Evolutionary conservation across 2,888 invertebrate species (phyloP), one percentile per base, ranked within the genome.

Genomic region (Drosophila atripex): DNA sequence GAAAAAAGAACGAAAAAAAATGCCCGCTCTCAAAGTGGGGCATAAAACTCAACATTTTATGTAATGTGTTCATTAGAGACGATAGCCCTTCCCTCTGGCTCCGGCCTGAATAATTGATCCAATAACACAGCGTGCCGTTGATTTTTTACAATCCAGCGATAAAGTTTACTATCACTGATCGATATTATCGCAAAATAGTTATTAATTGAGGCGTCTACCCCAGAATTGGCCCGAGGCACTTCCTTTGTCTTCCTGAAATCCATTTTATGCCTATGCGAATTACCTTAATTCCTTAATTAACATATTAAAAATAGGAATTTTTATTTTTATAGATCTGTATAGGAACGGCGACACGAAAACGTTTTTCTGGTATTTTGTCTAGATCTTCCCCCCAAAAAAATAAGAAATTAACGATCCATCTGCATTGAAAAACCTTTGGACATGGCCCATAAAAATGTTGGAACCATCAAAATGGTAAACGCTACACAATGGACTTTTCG

Each of bases 141-240:
- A 82, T 86, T 86, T 82, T 64, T 82, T 86, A 82, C 80, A 86
- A 83, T 82, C 86, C 59, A 46, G 56, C 86, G 76, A 80, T 82
- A 86, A 83, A 82, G 66, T 86, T 80, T 77, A 80, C 76, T 77
- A 86, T 84, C 87, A 45, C 52, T 58, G 72, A 78, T 77, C 77
- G 83, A 84, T 80, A 85, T 74, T 84, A 86, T 86, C 77, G 87
- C 85, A 76, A 86, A 86, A 80, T 86, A 72, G 74, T 86, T 84
- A 84, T 84, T 84, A 86, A 84, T 86, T 80, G 77, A 45, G 52
- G 53, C 56, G 30, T 32, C 41, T 53, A 18, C 18, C 43, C 45
- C 39, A 68, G 73, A 53, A 73, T 82, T 71, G 60, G 30, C 54
- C 39, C 59, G 66, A 65, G 72, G 55, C 63, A 72, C 73, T 60